Base-by-base conservation (phyloP, 1,140 invertebrate species). In the Apis florea region DNA sequence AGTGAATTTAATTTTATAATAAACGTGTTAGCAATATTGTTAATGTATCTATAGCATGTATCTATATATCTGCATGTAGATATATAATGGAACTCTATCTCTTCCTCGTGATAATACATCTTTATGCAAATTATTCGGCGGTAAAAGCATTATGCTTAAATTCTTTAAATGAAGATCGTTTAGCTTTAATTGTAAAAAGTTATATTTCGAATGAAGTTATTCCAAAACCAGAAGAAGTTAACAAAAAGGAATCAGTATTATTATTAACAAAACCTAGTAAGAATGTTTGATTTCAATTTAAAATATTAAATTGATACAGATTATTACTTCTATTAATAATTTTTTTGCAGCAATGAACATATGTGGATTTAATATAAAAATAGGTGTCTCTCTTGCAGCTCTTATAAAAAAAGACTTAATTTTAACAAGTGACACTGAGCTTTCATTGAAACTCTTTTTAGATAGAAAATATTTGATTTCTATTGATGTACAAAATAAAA, bases 101-200 rank as follows among this genome's bases (percentile, higher is more conserved):
- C 40, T 64, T 96, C 1, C 96, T 98, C 88, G 97, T 97, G n/a
- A 85, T 94, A 40, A 87, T 98, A 31, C 98, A 99, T 94, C 93
- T 99, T 2, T 95, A 95, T 90, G 96, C 97, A 10, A 99, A 99
- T 94, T 98, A 98, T 90, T 94, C 94, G 83, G 98, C 98, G 13
- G 97, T 99, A 0, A 95, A 95, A 85, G 94, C 96, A 9, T 92
- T 96, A 83, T 94, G 95, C 85, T 95, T 99, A 91, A 95, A 96
- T 88, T 96, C 96, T 1, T 95, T 99, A 13, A 99, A 99, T 92
- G 95, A 95, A 87, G 94, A 96, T 80, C 94, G 98, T 58, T 95
- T 97, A 66, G 91, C 96, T 58, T 94, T 96, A 74, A 91, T 96
- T 31, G 88, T 97, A 13, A 92, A 95, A 83, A 92, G 95, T 74